Evolutionary conservation across 2,113 vertebrate species (phyloP), one percentile per base, ranked within the genome.

Genomic region (Scatophagus argus): DNA sequence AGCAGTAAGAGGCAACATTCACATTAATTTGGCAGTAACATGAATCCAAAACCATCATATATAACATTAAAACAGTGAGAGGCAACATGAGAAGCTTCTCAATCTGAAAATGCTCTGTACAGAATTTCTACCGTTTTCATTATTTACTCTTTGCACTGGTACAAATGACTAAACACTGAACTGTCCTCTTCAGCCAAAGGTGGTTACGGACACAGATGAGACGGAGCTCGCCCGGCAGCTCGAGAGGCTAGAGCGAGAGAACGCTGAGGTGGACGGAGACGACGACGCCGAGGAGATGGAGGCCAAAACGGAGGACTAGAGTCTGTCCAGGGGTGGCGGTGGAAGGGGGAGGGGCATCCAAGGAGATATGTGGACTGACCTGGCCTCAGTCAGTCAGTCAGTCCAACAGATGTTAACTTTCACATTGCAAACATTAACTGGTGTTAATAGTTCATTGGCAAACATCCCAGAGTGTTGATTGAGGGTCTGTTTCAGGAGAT

Each of bases 211-310:
- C 76, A 99, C 97, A 31, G 98, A 99, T 39, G 98, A 99, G 89
- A 99, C 98, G 0, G 98, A 99, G 82, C 96, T 99, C 36, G 97
- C 97, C 63, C 94, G 98, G 79, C 98, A 99, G 79, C 90, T 99
- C 88, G 98, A 99, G 91, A 94, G 97, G 89, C 90, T 99, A 89
- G 98, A 99, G 92, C 93, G 96, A 38, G 98, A 99, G 90, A 99
- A 99, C 39, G 98, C 98, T 0, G 98, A 99, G 92, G 98, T 99
- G 86, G 98, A 99, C 62, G 98, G 98, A 73, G 98, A 99, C 34
- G 98, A 99, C 14, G 98, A 99, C 75, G 96, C 96, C 0, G 98
- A 98, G 81, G 98, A 99, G 93, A 98, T 98, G 97, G 98, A 99
- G 94, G 98, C 96, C 88, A 99, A 99, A 93, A 90, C 96, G 1